phyloP scores from a whole-genome alignment of 2,113 vertebrate genomes.

The Aspidoscelis tigris region DNA sequence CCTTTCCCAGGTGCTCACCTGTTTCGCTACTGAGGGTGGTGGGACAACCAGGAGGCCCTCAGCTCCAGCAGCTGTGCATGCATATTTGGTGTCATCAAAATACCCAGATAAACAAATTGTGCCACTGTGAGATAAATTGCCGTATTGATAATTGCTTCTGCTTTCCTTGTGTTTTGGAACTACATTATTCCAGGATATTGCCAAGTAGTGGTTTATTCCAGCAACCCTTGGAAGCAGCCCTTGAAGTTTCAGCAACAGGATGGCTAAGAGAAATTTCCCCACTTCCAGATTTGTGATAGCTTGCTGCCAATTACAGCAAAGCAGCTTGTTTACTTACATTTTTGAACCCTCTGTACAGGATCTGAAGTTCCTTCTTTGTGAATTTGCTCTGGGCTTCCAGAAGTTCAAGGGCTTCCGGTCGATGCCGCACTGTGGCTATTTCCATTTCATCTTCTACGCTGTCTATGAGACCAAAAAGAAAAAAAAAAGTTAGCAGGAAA shows the following conservation, averaged over 20 bases:
- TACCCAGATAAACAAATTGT: too few relatives aligned
- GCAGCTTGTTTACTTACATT: constrained; percentile 83
- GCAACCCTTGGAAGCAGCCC: too few relatives aligned
- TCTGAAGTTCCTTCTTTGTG: constrained; percentile 97
- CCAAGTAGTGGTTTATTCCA: too few relatives aligned
- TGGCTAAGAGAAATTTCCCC: background rate
- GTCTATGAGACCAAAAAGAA: constrained; percentile 81
- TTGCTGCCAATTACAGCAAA: background rate
- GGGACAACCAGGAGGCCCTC: too few relatives aligned
- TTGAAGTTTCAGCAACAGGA: background rate
- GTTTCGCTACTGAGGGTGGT: too few relatives aligned
- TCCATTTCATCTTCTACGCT: constrained; percentile 98
- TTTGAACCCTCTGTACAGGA: constrained; percentile 98
- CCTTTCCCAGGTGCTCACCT: too few relatives aligned
- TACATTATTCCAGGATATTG: too few relatives aligned
- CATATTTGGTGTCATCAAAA: too few relatives aligned
- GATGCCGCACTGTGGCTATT: constrained; percentile 93
- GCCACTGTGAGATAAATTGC: too few relatives aligned
- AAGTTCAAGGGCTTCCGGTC: constrained; percentile 93
- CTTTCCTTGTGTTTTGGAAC: too few relatives aligned
- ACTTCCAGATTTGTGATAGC: background rate
- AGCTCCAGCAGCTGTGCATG: too few relatives aligned
- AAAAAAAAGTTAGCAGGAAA: constrained; percentile 26
- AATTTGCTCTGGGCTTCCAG: constrained; percentile 97
- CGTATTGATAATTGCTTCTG: too few relatives aligned